Conservation (phyloP, 2,113 vertebrate species). For the Thamnaconus septentrionalis region DNA sequence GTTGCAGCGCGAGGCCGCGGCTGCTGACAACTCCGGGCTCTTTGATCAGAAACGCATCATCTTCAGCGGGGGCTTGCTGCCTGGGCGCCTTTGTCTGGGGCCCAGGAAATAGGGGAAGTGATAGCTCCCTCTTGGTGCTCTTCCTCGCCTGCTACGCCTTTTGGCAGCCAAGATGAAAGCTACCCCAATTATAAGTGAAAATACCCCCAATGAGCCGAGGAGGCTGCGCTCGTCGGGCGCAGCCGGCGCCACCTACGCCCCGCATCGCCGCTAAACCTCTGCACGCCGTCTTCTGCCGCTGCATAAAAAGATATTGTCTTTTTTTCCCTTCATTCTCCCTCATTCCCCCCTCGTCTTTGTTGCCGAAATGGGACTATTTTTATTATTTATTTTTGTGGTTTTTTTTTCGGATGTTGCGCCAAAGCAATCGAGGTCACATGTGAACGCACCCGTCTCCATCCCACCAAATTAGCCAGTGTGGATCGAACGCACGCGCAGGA, state of each 20-base stretch:
- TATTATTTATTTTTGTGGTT: no score
- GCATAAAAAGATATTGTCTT: slow-evolving; percentile 65
- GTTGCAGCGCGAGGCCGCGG: slow-evolving; percentile 74
- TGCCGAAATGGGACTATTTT: slow-evolving; percentile 59
- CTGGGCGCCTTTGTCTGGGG: slow-evolving; percentile 86
- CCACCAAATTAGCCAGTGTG: slow-evolving; percentile 56
- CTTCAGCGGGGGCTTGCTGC: slow-evolving; percentile 76
- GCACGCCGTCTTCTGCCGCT: slow-evolving; percentile 66
- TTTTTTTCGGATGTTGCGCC: slow-evolving; percentile 51
- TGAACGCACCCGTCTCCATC: slow-evolving; percentile 62
- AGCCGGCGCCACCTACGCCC: slow-evolving; percentile 43
- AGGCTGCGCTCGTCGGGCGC: slow-evolving; percentile 49
- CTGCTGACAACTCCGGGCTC: slow-evolving; percentile 82
- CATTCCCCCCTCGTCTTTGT: slow-evolving; percentile 20
- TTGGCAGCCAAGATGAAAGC: slow-evolving; percentile 91
- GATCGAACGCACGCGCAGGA: slow-evolving; percentile 60
- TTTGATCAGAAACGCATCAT: slow-evolving; percentile 90
- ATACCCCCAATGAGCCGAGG: slow-evolving; percentile 76
- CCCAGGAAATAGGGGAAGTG: slow-evolving; percentile 85
- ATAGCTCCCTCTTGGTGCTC: slow-evolving; percentile 84
- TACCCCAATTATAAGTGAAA: slow-evolving; percentile 83
- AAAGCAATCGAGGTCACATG: slow-evolving; percentile 70
- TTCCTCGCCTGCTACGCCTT: slow-evolving; percentile 72
- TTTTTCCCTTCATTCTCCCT: slow-evolving; percentile 55
- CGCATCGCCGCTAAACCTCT: slow-evolving; percentile 71